Conservation (phyloP, 2,797 vertebrate species). For the Hydrolagus colliei region DNA sequence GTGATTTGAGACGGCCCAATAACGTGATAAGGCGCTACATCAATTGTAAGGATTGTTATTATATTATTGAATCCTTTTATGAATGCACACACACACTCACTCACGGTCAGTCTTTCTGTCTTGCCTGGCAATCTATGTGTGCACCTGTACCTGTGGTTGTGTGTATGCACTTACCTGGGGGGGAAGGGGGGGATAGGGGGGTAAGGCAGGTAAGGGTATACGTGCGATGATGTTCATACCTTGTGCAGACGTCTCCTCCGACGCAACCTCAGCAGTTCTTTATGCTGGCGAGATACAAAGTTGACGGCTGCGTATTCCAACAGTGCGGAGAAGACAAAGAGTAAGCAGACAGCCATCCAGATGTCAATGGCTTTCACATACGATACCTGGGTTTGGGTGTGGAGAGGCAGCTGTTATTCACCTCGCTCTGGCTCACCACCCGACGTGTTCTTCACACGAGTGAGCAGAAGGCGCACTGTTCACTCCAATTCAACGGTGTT, state of each 20-base stretch:
- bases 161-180: too few species aligned
- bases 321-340: slow-evolving; percentile 94
- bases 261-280: slow-evolving; percentile 93
- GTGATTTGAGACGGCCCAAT: too few species aligned
- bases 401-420: slow-evolving; percentile 27
- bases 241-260: slow-evolving; percentile 90
- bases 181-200: too few species aligned
- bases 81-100: too few species aligned
- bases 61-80: too few species aligned
- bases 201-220: too few species aligned
- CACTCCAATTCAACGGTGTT: neutral
- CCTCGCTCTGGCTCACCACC: neutral
- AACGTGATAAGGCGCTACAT: too few species aligned
- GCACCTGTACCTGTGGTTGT: too few species aligned
- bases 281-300: slow-evolving; percentile 97
- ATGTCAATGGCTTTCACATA: slow-evolving; percentile 98
- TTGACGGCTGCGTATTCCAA: slow-evolving; percentile 94
- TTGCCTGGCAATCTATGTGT: too few species aligned
- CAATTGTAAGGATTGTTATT: too few species aligned
- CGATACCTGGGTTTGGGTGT: slow-evolving; percentile 69
- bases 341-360: slow-evolving; percentile 96
- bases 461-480: slow-evolving; percentile 35
- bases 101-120: too few species aligned
- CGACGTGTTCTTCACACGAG: neutral
- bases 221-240: slow-evolving; percentile 55